Conservation (phyloP, 2,797 vertebrate species). For the Galago senegalensis region DNA sequence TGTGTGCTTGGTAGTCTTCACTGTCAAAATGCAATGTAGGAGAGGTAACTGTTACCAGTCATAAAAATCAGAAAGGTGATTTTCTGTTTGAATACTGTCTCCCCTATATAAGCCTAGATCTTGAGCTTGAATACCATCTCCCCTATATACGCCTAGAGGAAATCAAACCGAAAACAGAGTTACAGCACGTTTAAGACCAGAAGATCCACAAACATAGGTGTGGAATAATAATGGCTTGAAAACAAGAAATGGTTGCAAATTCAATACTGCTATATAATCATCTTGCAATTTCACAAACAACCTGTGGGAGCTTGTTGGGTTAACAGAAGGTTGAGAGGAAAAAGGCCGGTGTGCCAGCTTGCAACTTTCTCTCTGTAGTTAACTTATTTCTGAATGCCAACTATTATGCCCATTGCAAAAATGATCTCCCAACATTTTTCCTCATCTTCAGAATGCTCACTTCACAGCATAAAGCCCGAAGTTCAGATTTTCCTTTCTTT, state of each 20-base stretch:
- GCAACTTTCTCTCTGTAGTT: conserved; percentile 74
- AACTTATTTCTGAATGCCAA: conserved; percentile 53
- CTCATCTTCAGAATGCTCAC: conserved; percentile 41
- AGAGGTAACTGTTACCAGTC: not conserved
- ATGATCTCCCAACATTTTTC: conserved; percentile 43
- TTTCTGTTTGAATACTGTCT: too few species aligned
- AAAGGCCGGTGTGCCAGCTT: conserved; percentile 69
- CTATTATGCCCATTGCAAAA: conserved; percentile 42
- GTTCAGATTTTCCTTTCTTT: too few species aligned
- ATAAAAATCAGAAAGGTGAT: conserved; percentile 26
- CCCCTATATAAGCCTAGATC: too few species aligned
- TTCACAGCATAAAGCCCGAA: conserved; percentile 17
- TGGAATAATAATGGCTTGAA: conserved; percentile 72
- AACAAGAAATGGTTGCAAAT: conserved; percentile 56
- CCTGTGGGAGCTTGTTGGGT: conserved; percentile 80
- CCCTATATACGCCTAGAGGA: too few species aligned
- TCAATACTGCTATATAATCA: conserved; percentile 75
- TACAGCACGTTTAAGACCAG: conserved; percentile 11
- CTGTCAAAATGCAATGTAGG: conserved; percentile 7
- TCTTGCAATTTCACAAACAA: conserved; percentile 70
- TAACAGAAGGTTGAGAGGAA: conserved; percentile 66
- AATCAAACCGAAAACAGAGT: conserved; percentile 19
- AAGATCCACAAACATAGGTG: conserved; percentile 15
- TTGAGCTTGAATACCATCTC: too few species aligned
- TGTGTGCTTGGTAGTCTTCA: not conserved